Evolutionary conservation across 2,113 vertebrate species (phyloP).

Genomic region (Vanacampus margaritifer): DNA sequence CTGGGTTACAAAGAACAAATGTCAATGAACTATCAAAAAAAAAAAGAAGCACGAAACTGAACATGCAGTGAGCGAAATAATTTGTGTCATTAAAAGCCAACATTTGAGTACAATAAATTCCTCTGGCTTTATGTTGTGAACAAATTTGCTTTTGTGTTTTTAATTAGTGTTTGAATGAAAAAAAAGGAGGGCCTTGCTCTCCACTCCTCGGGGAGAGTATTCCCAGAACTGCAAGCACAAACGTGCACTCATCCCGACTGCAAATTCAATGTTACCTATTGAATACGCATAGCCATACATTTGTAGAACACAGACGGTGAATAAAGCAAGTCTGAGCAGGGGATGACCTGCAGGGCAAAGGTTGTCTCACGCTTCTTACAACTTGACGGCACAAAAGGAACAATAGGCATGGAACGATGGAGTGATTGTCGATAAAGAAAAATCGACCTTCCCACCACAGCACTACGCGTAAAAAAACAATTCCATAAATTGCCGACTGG

Average conservation of each 20-base stretch:
- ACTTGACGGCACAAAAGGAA: too few species aligned
- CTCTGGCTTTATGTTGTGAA: background rate
- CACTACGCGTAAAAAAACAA: too few species aligned
- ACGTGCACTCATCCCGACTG: constrained; percentile 35
- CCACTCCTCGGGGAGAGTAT: constrained; percentile 37
- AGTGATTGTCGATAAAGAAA: too few species aligned
- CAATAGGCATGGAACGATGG: too few species aligned
- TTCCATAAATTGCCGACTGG: too few species aligned
- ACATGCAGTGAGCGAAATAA: background rate
- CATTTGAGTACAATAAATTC: background rate
- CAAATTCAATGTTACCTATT: background rate
- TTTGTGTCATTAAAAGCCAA: background rate
- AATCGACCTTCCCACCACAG: too few species aligned
- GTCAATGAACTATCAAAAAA: background rate
- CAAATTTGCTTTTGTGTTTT: constrained; percentile 4
- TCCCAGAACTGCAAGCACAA: constrained; percentile 44
- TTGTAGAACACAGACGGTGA: constrained; percentile 48
- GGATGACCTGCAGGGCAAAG: constrained; percentile 19
- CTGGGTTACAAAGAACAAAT: background rate
- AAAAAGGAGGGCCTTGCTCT: constrained; percentile 6
- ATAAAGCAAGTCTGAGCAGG: constrained; percentile 50
- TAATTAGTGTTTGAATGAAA: constrained; percentile 6
- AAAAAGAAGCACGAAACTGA: background rate
- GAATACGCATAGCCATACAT: constrained; percentile 20
- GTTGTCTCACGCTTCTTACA: too few species aligned